A percentile compares a stretch with the other conserved stretches of the same genome.
phyloP scores from a whole-genome alignment of 2,113 vertebrate species.

The Microcebus jonahi region DNA sequence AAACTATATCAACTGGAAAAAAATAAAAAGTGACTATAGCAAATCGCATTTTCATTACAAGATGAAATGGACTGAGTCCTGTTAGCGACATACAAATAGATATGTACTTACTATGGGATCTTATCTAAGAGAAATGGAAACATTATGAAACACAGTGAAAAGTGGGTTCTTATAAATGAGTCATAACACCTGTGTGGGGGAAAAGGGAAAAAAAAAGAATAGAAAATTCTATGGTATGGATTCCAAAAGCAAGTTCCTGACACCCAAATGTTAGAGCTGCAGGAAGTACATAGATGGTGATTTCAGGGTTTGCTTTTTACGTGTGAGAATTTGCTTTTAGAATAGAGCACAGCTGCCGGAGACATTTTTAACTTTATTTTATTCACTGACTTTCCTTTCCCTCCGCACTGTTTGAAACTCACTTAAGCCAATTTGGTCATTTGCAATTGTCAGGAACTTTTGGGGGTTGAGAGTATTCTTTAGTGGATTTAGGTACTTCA shows the following conservation, averaged over 20 bases:
- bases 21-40: conserved; percentile 33
- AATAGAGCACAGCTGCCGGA: conserved; percentile 54
- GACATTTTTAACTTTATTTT: conserved; percentile 56
- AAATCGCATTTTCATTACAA: conserved; percentile 67
- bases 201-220: not conserved
- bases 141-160: conserved; percentile 20
- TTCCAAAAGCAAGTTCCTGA: conserved; percentile 50
- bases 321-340: conserved; percentile 54
- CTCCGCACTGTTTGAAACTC: not conserved
- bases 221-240: conserved; percentile 59
- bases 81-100: conserved; percentile 19
- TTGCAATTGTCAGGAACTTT: not conserved
- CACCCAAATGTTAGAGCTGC: conserved; percentile 42
- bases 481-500: not conserved
- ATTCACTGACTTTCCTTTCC: conserved; percentile 7
- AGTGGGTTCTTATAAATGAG: conserved; percentile 51
- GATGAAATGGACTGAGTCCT: conserved; percentile 42
- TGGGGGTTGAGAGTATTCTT: rapidly evolving
- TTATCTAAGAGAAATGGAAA: conserved; percentile 54
- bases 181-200: conserved; percentile 51
- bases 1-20: conserved; percentile 49
- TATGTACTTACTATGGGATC: not conserved
- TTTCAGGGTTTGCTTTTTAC: conserved; percentile 54
- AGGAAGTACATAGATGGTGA: conserved; percentile 15
- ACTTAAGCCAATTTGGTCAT: not conserved